phyloP scores from a whole-genome alignment of 2,113 vertebrate genomes.

The Porphyrio hochstetteri region DNA sequence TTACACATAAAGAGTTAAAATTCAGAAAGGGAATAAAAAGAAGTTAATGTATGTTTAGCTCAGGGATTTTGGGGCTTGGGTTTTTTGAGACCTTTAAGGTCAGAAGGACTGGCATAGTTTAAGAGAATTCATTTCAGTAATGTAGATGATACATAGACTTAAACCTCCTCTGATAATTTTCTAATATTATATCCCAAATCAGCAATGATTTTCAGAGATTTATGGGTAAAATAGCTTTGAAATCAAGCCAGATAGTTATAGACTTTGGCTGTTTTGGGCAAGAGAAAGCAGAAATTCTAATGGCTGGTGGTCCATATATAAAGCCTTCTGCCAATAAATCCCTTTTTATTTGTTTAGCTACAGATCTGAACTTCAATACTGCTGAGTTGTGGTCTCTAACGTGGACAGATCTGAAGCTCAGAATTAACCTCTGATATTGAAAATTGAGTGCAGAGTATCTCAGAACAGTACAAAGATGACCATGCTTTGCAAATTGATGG shows the following conservation, averaged over 20 bases:
- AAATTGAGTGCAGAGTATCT: background rate
- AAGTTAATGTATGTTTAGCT: background rate
- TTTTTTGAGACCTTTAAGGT: background rate
- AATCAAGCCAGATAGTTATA: background rate
- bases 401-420: background rate
- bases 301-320: background rate
- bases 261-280: background rate
- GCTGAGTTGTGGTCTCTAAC: rapidly evolving
- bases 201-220: background rate
- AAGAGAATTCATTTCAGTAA: background rate
- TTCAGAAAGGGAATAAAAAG: background rate
- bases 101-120: background rate
- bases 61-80: background rate
- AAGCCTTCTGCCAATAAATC: background rate
- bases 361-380: background rate
- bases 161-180: background rate
- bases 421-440: background rate
- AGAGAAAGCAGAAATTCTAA: background rate
- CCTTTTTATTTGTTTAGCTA: background rate
- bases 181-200: background rate
- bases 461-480: background rate
- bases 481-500: background rate
- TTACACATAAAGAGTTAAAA: background rate
- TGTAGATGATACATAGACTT: background rate
- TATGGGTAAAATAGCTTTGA: background rate